phyloP scores from a whole-genome alignment of 2,113 vertebrate species.

The human region GRCh38 chr5:57524001-57524500 shows the following conservation, averaged over 20 bases:
- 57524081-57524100: neutral
- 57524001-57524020: neutral
- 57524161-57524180: neutral
- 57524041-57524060: neutral
- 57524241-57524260: neutral
- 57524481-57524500: neutral
- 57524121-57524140: neutral
- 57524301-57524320: neutral
- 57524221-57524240: neutral
- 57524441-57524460: neutral
- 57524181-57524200: neutral
- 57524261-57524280: neutral
- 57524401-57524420: neutral
- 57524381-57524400: neutral
- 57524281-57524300: neutral
- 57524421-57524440: neutral
- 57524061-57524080: neutral
- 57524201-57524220: neutral
- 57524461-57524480: neutral
- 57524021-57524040: neutral
- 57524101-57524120: neutral
- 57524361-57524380: neutral
- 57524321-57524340: neutral
- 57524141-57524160: neutral
- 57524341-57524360: slow-evolving; percentile 36